Conservation (phyloP, 1,140 invertebrate species). For the Achatina immaculata region DNA sequence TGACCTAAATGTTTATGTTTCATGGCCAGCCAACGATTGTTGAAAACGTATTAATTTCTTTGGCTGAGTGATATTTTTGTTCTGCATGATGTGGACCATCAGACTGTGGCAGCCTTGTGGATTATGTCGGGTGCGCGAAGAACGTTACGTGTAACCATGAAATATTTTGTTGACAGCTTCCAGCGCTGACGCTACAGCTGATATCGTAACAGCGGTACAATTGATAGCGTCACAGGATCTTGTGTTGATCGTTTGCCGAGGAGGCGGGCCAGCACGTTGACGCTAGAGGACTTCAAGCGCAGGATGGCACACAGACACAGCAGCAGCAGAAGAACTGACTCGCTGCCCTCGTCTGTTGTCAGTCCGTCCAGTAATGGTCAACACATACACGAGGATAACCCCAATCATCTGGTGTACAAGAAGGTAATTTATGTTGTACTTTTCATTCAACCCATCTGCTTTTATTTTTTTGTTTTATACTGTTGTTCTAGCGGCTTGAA, state of each 20-base stretch:
- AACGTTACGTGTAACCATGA: background rate
- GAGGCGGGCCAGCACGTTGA: conserved; percentile 3
- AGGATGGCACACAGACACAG: conserved; percentile 46
- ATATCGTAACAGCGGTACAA: background rate
- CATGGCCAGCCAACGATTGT: too few species aligned
- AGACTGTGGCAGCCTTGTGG: background rate
- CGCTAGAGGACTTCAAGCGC: conserved; percentile 17
- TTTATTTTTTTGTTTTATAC: background rate
- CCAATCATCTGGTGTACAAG: conserved; percentile 60
- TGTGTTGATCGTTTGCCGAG: background rate
- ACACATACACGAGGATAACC: conserved; percentile 57
- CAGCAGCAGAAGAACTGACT: conserved; percentile 50
- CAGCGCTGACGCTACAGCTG: background rate
- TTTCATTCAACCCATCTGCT: too few species aligned
- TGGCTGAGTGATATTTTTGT: too few species aligned
- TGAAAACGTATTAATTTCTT: too few species aligned
- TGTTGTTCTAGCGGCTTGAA: background rate
- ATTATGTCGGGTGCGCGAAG: background rate
- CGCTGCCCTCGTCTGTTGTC: conserved; percentile 51
- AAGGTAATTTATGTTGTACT: conserved; percentile 57
- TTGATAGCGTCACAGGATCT: background rate
- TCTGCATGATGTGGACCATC: background rate
- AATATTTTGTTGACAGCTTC: background rate
- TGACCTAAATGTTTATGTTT: too few species aligned
- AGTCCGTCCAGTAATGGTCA: conserved; percentile 59